Conservation (phyloP, 2,888 invertebrate genomes). For the Cremastinae sp. region DNA sequence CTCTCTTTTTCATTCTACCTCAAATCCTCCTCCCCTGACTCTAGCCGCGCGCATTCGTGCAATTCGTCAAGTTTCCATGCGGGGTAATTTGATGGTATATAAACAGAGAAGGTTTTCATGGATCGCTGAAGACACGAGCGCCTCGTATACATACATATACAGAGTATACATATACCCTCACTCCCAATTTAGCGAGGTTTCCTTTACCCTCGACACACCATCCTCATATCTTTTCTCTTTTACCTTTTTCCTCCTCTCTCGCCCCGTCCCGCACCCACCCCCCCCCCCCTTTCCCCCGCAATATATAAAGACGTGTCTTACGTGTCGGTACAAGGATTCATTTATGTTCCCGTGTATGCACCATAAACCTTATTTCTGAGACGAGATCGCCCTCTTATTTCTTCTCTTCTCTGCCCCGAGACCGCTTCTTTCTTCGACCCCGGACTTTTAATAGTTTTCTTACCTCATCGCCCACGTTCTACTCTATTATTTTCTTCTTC, state of each 20-base stretch:
- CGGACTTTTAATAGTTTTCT: conserved; percentile 62
- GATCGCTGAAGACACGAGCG: conserved; percentile 28
- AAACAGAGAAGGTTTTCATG: conserved; percentile 19
- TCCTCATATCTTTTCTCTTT: neutral
- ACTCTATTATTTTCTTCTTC: conserved; percentile 4
- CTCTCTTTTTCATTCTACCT: neutral
- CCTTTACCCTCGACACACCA: conserved; percentile 22
- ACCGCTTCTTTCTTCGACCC: conserved; percentile 25
- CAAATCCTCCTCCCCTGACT: neutral
- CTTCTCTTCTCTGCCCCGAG: conserved; percentile 17
- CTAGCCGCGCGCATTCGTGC: neutral
- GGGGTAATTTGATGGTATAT: conserved; percentile 24
- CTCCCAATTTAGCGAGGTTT: conserved; percentile 29
- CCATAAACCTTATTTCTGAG: conserved; percentile 39
- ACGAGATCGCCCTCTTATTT: conserved; percentile 29
- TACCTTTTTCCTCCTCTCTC: too few relatives aligned
- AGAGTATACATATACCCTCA: too few relatives aligned
- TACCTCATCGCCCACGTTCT: conserved; percentile 31
- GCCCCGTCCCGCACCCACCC: too few relatives aligned
- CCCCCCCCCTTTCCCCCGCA: neutral
- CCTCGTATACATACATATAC: conserved; percentile 3
- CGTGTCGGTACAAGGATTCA: conserved; percentile 23
- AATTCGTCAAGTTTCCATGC: conserved; percentile 27
- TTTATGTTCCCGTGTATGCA: conserved; percentile 9
- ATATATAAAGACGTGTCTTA: conserved; percentile 29